Base-by-base conservation (phyloP, 2,888 invertebrate genomes). In the Drosophila limbata region DNA sequence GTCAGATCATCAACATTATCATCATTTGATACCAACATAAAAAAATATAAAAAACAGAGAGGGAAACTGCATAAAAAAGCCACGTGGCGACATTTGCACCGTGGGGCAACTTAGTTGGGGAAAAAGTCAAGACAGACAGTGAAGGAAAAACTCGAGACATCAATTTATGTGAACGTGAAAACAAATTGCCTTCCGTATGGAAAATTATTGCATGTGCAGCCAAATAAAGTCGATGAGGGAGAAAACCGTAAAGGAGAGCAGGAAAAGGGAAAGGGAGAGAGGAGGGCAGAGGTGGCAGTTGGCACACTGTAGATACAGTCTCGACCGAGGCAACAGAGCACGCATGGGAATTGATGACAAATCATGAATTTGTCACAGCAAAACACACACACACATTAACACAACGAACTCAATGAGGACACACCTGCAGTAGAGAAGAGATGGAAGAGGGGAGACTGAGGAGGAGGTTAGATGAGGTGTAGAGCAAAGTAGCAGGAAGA, bases 121-220 rank as follows among this genome's bases (percentile, higher is more conserved):
- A 45, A 68, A 68, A 65, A 71, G 52, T 71, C 67, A 69, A 77
- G 61, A 66, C 13, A 71, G 56, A 64, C 56, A 35, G 56, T 15
- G 21, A 57, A 28, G 19, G 33, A 44, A 62, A 55, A 66, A 44
- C 21, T 13, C 15, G 35, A 53, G 28, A 70, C 88, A 73, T 59
- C 79, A 81, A 83, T 83, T 81, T 84, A 81, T 76, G 73, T 84
- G 85, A 71, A 68, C 73, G 83, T 82, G 86, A 80, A 73, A 80
- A 88, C 88, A 85, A 84, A 88, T 83, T 83, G 77, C 71, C 67
- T 74, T 68, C 77, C 83, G 71, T 82, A 85, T 64, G 84, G 78
- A 53, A 85, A 88, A 85, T 85, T 74, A 88, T 88, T 83, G 80
- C 74, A 62, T 67, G 44, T 65, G 66, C 45, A 68, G 60, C 33